A percentile compares a stretch with the other conserved stretches of the same genome.
Evolutionary conservation across 1,140 invertebrate genomes (phyloP).

Genomic region (Heterodera schachtii): DNA sequence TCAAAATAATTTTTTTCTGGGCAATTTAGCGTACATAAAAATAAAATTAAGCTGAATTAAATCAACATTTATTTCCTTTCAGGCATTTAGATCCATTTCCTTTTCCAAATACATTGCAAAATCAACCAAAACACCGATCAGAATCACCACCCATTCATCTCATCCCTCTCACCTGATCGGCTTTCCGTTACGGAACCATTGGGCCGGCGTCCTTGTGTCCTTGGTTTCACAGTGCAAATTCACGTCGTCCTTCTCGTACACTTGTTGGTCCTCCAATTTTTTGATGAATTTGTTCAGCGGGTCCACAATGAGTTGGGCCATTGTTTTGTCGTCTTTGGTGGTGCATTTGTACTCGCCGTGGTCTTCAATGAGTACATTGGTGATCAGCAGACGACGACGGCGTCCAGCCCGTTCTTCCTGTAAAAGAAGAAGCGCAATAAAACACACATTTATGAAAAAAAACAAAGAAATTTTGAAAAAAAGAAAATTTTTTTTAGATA

Average conservation of each 20-base stretch:
- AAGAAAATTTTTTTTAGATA: neutral
- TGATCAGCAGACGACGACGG: conserved; percentile 78
- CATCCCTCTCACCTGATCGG: conserved; percentile 39
- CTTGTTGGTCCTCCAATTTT: conserved; percentile 58
- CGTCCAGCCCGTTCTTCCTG: conserved; percentile 50
- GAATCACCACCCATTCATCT: too few species aligned
- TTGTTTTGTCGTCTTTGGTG: conserved; percentile 65
- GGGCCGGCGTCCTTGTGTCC: conserved; percentile 62
- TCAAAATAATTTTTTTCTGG: too few species aligned
- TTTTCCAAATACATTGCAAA: neutral
- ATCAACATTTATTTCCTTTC: too few species aligned
- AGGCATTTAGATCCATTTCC: too few species aligned
- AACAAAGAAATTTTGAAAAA: too few species aligned
- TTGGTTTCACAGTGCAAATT: conserved; percentile 62
- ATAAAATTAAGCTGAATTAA: too few species aligned
- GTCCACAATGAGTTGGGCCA: conserved; percentile 65
- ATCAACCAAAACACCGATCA: neutral
- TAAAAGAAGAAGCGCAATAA: conserved; percentile 8
- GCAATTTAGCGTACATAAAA: too few species aligned
- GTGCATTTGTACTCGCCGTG: conserved; percentile 83
- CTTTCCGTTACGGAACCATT: conserved; percentile 63
- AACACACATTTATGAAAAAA: too few species aligned
- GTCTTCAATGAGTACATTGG: conserved; percentile 79
- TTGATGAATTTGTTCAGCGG: conserved; percentile 63
- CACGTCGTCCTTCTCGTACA: conserved; percentile 64